Evolutionary conservation across 2,888 invertebrate genomes (phyloP).

Genomic region (Torymus tubicola): DNA sequence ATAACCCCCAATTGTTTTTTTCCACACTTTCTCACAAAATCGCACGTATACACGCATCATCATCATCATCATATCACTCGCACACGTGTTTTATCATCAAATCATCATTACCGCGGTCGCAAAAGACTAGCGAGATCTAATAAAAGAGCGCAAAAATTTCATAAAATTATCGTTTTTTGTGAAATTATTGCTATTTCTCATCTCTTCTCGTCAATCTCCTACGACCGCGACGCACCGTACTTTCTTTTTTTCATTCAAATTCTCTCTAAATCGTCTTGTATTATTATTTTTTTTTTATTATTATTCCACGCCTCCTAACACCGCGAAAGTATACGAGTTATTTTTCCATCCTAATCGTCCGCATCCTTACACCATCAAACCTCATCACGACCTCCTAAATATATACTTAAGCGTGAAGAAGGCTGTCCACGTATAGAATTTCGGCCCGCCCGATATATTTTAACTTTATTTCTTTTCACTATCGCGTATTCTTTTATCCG

Average conservation of each 20-base stretch:
- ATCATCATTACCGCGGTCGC: too few relatives aligned
- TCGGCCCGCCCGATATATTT: constrained; percentile 42
- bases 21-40: constrained; percentile 35
- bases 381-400: not conserved
- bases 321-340: constrained; percentile 25
- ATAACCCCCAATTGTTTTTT: constrained; percentile 59
- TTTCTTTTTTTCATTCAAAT: constrained; percentile 33
- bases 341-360: too few relatives aligned
- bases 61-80: constrained; percentile 20
- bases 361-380: not conserved
- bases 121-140: too few relatives aligned
- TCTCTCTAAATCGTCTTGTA: constrained; percentile 19
- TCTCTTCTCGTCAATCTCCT: too few relatives aligned
- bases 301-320: constrained; percentile 1
- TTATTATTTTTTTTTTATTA: not conserved
- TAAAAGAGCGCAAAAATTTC: too few relatives aligned
- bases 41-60: not conserved
- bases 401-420: constrained; percentile 48
- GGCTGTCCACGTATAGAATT: constrained; percentile 37
- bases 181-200: too few relatives aligned
- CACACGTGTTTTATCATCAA: constrained; percentile 30
- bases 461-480: not conserved
- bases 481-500: constrained; percentile 3
- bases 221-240: constrained; percentile 3
- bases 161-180: too few relatives aligned